Conservation (phyloP, 1,140 invertebrate genomes). For the Drosophila carrolli region DNA sequence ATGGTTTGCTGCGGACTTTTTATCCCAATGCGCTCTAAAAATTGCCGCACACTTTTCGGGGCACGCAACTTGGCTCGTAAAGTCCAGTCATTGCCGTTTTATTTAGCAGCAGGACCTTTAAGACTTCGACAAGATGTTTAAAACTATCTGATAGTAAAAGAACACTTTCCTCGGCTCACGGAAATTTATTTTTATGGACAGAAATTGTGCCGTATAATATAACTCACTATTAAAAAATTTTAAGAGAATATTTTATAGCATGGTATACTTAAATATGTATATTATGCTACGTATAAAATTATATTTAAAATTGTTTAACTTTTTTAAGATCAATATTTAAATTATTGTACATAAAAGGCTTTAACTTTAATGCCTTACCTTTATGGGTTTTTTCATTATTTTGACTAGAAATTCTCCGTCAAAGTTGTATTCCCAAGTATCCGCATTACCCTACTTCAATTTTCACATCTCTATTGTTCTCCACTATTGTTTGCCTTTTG, state of each 20-base stretch:
- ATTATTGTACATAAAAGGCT: too few relatives aligned
- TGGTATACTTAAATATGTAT: too few relatives aligned
- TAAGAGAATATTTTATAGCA: too few relatives aligned
- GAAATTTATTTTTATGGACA: neutral
- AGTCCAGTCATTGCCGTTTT: conserved; percentile 56
- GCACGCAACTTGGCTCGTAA: conserved; percentile 66
- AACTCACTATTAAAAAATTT: too few relatives aligned
- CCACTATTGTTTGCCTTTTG: conserved; percentile 62
- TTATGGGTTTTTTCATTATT: too few relatives aligned
- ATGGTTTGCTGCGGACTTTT: conserved; percentile 64
- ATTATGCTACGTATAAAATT: neutral
- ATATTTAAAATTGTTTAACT: neutral
- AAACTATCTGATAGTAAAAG: conserved; percentile 18
- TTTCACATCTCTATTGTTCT: conserved; percentile 27
- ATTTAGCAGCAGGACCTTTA: conserved; percentile 49
- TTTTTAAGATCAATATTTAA: too few relatives aligned
- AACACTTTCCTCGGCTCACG: conserved; percentile 6
- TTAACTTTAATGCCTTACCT: too few relatives aligned
- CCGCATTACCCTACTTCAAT: conserved; percentile 13
- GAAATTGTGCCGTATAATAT: too few relatives aligned
- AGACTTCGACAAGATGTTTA: conserved; percentile 68
- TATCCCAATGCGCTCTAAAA: conserved; percentile 67
- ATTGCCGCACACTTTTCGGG: conserved; percentile 60
- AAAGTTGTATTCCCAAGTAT: conserved; percentile 13
- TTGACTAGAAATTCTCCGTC: too few relatives aligned